Base-by-base conservation (phyloP, 2,888 invertebrate species). In the Apodemia hepburni region DNA sequence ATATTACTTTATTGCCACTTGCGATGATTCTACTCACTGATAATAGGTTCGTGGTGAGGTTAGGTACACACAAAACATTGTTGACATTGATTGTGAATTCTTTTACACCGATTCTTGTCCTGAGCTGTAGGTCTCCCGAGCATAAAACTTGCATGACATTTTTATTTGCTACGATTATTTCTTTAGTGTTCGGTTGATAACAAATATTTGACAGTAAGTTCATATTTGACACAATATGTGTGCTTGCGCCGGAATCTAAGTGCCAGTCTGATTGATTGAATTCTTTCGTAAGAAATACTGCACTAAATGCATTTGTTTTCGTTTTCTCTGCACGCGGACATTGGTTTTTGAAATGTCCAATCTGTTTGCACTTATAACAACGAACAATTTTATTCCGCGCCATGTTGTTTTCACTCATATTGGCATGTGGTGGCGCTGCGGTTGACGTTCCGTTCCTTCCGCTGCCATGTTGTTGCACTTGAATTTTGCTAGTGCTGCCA, bases 31-130 rank as follows among this genome's bases (percentile, higher is more conserved):
- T 61, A 54, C 69, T 71, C 0, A 71, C 71, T 38, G 70, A 70
- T 15, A 72, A 12, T 5, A 72, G 33, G 17, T 72, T 71, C 5
- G 66, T 70, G 0, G 70, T 65, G 0, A 75, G 47, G 0, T 49
- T 67, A 5, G 71, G 73, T 2, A 73, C 64, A 35, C 64, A 71
- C 57, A 70, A 66, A 63, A 69, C 68, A 65, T 70, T 67, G 29
- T 68, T 66, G 33, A 67, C 58, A 22, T 59, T 4, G 35, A 64
- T 35, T 9, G 59, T 42, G 42, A 58, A 15, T 15, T 29, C 27
- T 3, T 12, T n/a, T 9, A 11, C 58, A 22, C 33, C n/a, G 17
- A 64, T 42, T 27, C 9, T 12, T 17, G 64, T 61, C 0, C 60
- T 58, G n/a, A 58, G 17, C 17, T 42, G 60, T 49, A 45, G 49